phyloP scores from a whole-genome alignment of 2,888 invertebrate species.

The Apamea crenata region DNA sequence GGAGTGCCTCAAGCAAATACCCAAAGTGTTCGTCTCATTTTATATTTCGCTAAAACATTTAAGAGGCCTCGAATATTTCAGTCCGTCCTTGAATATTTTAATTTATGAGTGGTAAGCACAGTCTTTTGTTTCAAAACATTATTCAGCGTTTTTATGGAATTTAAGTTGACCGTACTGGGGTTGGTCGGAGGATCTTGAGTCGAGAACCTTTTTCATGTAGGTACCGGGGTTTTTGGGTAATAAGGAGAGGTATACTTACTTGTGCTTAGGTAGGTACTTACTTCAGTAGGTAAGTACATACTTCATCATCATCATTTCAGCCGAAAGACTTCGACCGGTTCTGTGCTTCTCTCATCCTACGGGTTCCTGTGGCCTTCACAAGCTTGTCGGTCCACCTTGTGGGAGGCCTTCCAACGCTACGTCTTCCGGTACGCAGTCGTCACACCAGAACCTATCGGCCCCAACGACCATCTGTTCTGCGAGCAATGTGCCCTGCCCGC shows the following conservation, averaged over 20 bases:
- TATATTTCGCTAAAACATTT: background rate
- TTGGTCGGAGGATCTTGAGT: background rate
- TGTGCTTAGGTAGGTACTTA: background rate
- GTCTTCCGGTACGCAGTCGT: background rate
- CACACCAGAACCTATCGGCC: background rate
- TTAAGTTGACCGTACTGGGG: background rate
- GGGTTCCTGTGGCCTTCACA: background rate
- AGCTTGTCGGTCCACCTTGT: background rate
- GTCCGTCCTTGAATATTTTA: background rate
- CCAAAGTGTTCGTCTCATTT: conserved; percentile 4
- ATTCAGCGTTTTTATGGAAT: background rate
- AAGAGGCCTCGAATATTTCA: background rate
- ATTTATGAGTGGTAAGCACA: background rate
- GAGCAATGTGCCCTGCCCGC: too few relatives aligned
- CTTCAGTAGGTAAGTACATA: too few relatives aligned
- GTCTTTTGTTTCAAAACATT: conserved; percentile 10
- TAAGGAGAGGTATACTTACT: background rate
- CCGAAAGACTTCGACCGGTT: background rate
- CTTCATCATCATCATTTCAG: background rate
- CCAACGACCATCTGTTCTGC: background rate
- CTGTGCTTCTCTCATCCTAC: background rate
- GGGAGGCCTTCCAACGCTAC: background rate
- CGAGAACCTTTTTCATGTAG: background rate
- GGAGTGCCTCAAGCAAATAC: background rate
- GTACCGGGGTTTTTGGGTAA: background rate